These are phyloP conservation scores for Drosophila truncata DNA, from an alignment of 1,140 invertebrate species.

Conservation along the genomic window DNA sequence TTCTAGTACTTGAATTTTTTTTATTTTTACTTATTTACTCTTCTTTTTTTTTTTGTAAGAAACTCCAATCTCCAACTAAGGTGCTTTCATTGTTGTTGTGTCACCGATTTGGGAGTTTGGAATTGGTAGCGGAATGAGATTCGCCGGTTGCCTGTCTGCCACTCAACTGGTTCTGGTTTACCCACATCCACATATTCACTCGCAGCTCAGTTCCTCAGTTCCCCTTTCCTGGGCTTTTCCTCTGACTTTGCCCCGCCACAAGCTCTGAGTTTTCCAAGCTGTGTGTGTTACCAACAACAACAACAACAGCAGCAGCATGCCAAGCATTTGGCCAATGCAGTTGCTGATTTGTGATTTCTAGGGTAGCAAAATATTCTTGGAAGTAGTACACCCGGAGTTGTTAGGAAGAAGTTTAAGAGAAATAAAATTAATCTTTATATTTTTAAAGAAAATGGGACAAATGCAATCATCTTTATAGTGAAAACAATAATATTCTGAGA, in stretches of 20 bases:
- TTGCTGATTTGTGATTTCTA: conserved; percentile 57
- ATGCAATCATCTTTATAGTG: background rate
- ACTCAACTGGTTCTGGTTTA: conserved; percentile 54
- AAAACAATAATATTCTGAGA: background rate
- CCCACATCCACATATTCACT: conserved; percentile 35
- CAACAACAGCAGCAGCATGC: conserved; percentile 35
- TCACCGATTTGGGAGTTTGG: conserved; percentile 48
- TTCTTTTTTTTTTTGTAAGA: background rate
- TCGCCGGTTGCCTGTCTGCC: conserved; percentile 37
- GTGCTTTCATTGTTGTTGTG: conserved; percentile 29
- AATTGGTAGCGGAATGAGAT: conserved; percentile 34
- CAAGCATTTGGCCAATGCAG: conserved; percentile 60
- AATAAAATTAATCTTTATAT: background rate
- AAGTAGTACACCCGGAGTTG: background rate
- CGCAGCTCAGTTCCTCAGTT: conserved; percentile 2
- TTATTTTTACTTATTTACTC: conserved; percentile 13
- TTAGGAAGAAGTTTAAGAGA: background rate
- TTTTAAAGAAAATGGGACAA: background rate
- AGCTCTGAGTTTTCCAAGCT: conserved; percentile 53
- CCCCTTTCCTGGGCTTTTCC: conserved; percentile 1
- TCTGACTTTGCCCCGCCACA: background rate
- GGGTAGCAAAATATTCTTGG: conserved; percentile 18
- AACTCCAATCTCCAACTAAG: background rate
- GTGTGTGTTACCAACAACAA: conserved; percentile 36
- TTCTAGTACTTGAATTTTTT: conserved; percentile 14